Conservation (phyloP, 2,113 vertebrate genomes). For the Vidua chalybeata region DNA sequence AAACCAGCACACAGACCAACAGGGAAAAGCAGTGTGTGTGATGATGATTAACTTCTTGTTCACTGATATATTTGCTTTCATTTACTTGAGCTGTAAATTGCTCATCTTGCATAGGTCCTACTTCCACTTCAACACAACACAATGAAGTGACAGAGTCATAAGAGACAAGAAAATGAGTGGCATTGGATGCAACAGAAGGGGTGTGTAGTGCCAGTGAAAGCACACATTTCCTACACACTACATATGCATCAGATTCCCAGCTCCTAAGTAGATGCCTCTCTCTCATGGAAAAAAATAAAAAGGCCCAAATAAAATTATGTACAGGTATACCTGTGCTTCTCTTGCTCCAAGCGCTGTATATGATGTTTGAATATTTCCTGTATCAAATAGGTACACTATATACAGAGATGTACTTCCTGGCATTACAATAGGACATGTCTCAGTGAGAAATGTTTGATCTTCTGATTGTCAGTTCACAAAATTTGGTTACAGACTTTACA, state of each 20-base stretch:
- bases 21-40: background rate
- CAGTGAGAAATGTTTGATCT: slow-evolving; percentile 17
- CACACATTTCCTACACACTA: background rate
- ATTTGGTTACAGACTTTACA: slow-evolving; percentile 4
- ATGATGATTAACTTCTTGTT: background rate
- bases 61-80: background rate
- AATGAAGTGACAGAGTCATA: background rate
- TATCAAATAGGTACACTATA: background rate
- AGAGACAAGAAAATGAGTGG: background rate
- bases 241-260: background rate
- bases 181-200: background rate
- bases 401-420: background rate
- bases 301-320: background rate
- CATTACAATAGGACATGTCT: slow-evolving; percentile 7
- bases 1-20: background rate
- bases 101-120: background rate
- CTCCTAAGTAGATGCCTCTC: background rate
- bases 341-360: background rate
- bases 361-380: slow-evolving; percentile 10
- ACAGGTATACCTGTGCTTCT: background rate
- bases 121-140: background rate
- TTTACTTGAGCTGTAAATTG: background rate
- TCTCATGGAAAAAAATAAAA: background rate
- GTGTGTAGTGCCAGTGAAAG: background rate
- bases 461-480: slow-evolving; percentile 1